These are phyloP conservation scores for Alosa alosa DNA, from an alignment of 2,113 vertebrate species.

Conservation along the genomic window DNA sequence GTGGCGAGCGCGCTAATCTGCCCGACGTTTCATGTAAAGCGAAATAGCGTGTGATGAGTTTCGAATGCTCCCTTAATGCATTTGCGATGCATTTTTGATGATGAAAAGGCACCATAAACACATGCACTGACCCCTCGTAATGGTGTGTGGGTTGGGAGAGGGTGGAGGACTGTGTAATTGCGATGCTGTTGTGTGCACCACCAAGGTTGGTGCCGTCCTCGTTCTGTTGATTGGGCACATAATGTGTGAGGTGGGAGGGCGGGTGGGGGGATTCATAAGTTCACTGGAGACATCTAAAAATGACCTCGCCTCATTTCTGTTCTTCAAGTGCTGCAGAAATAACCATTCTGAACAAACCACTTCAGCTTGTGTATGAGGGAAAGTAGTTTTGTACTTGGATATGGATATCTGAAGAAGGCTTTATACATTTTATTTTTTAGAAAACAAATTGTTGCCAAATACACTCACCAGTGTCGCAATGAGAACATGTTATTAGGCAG, in stretches of 20 bases:
- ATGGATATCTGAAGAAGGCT: not conserved
- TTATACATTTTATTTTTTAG: not conserved
- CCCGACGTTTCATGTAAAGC: not conserved
- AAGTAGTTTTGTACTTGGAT: not conserved
- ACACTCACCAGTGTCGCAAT: not conserved
- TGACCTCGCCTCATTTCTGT: not conserved
- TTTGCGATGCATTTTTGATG: not conserved
- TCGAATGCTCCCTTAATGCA: not conserved
- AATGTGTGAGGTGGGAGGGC: not conserved
- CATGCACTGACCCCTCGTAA: not conserved
- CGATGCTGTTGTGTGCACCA: not conserved
- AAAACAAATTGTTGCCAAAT: not conserved
- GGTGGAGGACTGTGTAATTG: not conserved
- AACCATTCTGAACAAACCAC: not conserved
- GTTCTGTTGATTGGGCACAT: not conserved
- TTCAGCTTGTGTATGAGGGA: not conserved
- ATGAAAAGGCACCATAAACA: not conserved
- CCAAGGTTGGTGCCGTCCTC: not conserved
- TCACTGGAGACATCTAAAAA: not conserved
- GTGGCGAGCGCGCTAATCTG: not conserved
- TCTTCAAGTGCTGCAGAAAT: not conserved
- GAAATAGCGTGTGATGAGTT: not conserved
- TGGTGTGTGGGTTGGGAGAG: not conserved
- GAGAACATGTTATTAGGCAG: not conserved
- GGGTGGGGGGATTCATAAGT: not conserved